These are phyloP conservation scores for Syngnathus typhle DNA, from an alignment of 2,113 vertebrate species.

Conservation along the genomic window DNA sequence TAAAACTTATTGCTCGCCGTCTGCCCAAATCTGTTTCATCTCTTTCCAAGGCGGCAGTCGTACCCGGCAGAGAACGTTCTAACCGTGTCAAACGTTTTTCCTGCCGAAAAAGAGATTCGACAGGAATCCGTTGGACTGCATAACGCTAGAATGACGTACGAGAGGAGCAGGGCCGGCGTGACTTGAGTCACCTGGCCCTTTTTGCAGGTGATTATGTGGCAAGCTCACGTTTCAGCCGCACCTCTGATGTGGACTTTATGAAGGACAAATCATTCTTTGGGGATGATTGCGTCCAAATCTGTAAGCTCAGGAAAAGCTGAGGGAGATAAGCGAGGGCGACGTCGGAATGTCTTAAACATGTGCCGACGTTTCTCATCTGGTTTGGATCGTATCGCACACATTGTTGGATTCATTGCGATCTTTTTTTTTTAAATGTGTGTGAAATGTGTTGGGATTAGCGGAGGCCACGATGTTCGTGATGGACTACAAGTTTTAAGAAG, in stretches of 20 bases:
- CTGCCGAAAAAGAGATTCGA: slow-evolving; percentile 22
- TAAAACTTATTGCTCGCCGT: slow-evolving; percentile 1
- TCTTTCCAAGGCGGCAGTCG: neutral
- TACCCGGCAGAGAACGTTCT: neutral
- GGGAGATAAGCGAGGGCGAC: slow-evolving; percentile 49
- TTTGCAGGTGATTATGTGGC: slow-evolving; percentile 38
- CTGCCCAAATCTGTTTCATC: slow-evolving; percentile 1
- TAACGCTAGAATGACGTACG: slow-evolving; percentile 25
- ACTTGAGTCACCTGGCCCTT: slow-evolving; percentile 26
- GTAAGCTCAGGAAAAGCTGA: slow-evolving; percentile 49
- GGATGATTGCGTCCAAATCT: slow-evolving; percentile 52
- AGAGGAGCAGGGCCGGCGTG: slow-evolving; percentile 11
- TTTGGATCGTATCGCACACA: slow-evolving; percentile 65
- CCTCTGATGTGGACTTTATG: slow-evolving; percentile 41
- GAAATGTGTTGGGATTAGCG: slow-evolving; percentile 52
- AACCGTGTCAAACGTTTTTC: neutral
- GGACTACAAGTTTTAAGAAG: slow-evolving; percentile 10
- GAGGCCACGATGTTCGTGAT: slow-evolving; percentile 28
- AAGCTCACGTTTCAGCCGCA: slow-evolving; percentile 51
- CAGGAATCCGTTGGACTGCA: slow-evolving; percentile 10
- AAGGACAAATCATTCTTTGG: slow-evolving; percentile 53
- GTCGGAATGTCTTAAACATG: slow-evolving; percentile 43
- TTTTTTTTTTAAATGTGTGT: slow-evolving; percentile 23
- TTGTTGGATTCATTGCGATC: slow-evolving; percentile 39
- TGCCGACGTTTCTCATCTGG: slow-evolving; percentile 56